Conservation (phyloP, 2,888 invertebrate species). For the Brachyptera risi region DNA sequence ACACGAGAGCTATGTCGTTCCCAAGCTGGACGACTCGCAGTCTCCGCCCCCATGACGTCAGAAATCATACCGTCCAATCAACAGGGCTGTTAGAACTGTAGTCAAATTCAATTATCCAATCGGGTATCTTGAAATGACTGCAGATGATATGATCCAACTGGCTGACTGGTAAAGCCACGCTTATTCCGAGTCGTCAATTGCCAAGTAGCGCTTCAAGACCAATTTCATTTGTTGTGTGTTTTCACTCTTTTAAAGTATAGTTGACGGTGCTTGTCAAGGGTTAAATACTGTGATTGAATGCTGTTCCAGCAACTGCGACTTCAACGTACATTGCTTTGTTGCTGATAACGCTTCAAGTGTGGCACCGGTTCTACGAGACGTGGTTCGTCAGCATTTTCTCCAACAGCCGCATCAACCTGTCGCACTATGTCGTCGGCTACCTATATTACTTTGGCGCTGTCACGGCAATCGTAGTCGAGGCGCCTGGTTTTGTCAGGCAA, state of each 20-base stretch:
- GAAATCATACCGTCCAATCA: no score
- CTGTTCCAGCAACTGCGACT: conserved; percentile 54
- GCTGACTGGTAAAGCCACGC: no score
- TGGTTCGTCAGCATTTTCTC: conserved; percentile 77
- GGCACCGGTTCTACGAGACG: conserved; percentile 76
- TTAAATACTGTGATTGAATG: neutral
- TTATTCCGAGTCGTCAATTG: no score
- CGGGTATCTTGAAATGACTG: no score
- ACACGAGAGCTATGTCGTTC: no score
- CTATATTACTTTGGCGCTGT: conserved; percentile 71
- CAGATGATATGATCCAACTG: no score
- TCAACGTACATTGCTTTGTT: conserved; percentile 57
- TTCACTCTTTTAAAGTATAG: neutral
- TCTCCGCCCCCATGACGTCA: no score
- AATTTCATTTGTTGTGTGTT: neutral
- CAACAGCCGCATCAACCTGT: conserved; percentile 69
- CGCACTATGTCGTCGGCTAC: conserved; percentile 72
- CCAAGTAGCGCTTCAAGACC: no score
- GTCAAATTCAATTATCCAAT: no score
- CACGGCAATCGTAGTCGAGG: conserved; percentile 63
- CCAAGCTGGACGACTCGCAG: no score
- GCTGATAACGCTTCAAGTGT: conserved; percentile 65
- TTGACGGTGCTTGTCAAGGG: neutral
- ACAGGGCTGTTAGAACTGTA: no score
- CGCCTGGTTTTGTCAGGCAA: conserved; percentile 55